Percentiles rank a stretch among this genome's conserved stretches.
phyloP scores from a whole-genome alignment of 2,113 vertebrate genomes.

The Corydoras maculifer region DNA sequence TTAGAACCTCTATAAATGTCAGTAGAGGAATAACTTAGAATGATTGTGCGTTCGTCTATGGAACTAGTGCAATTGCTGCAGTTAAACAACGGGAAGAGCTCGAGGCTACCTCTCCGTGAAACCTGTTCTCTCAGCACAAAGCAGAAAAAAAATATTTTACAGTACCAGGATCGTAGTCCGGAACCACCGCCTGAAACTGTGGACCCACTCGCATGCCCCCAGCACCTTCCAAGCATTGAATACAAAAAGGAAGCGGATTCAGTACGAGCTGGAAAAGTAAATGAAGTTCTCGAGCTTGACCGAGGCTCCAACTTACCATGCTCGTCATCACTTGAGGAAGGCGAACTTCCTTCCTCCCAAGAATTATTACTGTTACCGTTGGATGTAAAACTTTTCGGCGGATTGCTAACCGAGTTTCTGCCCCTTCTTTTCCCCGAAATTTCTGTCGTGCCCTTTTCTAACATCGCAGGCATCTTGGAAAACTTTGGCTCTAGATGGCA shows the following conservation, averaged over 20 bases:
- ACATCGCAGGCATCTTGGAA: constrained; percentile 76
- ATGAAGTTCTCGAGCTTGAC: constrained; percentile 42
- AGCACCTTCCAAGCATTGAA: constrained; percentile 62
- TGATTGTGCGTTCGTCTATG: too few species aligned
- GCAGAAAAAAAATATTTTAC: constrained; percentile 19
- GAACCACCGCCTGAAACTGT: constrained; percentile 85
- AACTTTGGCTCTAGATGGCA: constrained; percentile 21
- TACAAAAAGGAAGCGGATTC: neutral
- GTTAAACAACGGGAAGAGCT: constrained; percentile 41
- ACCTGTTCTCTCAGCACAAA: constrained; percentile 19
- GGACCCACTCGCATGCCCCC: constrained; percentile 85
- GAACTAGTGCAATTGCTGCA: too few species aligned
- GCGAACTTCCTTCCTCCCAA: constrained; percentile 88
- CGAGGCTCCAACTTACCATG: constrained; percentile 79
- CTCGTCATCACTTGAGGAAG: constrained; percentile 88
- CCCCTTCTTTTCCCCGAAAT: constrained; percentile 79
- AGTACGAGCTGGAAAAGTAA: constrained; percentile 18
- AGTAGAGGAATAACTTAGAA: too few species aligned
- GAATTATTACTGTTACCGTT: constrained; percentile 79
- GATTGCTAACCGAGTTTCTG: constrained; percentile 64
- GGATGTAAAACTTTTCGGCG: constrained; percentile 78
- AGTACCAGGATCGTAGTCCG: constrained; percentile 86
- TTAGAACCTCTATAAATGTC: too few species aligned
- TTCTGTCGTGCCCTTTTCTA: constrained; percentile 77
- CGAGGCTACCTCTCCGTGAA: constrained; percentile 41